Evolutionary conservation across 2,888 invertebrate species (phyloP), one percentile per base, ranked within the genome.

Genomic region (Pseudococcus jackbeardsleyi): DNA sequence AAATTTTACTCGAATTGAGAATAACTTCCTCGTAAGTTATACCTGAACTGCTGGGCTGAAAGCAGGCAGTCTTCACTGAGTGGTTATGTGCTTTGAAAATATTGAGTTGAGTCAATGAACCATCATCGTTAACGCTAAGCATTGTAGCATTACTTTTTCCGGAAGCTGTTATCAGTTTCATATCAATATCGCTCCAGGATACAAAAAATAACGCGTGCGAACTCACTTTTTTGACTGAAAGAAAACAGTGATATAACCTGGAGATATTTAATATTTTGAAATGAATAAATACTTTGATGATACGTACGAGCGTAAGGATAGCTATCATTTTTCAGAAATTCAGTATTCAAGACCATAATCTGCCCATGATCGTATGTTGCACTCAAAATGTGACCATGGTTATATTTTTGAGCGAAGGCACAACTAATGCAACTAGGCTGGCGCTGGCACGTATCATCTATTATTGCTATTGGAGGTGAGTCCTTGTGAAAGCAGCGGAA

Each of bases 201-300:
- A 98, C 91, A 91, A 97, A 97, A 91, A 97, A 98, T 50, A 98
- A 95, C 0, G 97, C 97, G 93, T 98, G 97, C 90, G 93, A 94
- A 92, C 98, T 98, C 89, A 93, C 93, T 90, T 92, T 90, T 89
- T 89, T 87, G 48, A 77, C 89, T 89, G 48, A 22, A 87, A 39
- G 11, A 39, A 39, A 59, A 8, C n/a, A 54, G 8, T 12, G 11
- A 50, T 11, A 54, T 54, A n/a, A 54, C n/a, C n/a, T 3, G 54
- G 11, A 54, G 17, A 12, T 54, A 84, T n/a, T 48, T 11, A 1
- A 17, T 11, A 54, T 84, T 12, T 17, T 8, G 48, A 11, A 7
- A 33, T 33, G 3, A n/a, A 9, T 33, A 33, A n/a, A 9, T 33
- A 33, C 26, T 33, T 33, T 3, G 26, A 3, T 33, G 22, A 15